A percentile compares a stretch with the other conserved stretches of the same genome.
phyloP scores from a whole-genome alignment of 2,888 invertebrate species.

The Zygothrica quintamaculata region DNA sequence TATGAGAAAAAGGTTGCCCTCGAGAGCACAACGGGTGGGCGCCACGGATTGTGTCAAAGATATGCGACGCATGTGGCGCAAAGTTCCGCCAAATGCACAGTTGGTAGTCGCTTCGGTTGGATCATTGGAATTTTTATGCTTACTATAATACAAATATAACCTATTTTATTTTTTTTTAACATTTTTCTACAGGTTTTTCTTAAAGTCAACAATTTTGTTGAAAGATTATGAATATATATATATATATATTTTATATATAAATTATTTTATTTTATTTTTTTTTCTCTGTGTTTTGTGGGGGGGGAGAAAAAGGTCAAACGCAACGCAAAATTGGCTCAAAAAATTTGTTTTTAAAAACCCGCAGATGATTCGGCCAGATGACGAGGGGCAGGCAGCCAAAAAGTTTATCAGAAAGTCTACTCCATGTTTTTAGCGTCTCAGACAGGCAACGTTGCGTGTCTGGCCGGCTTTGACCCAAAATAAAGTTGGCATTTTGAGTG shows the following conservation, averaged over 20 bases:
- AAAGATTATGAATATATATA: slow-evolving; percentile 14
- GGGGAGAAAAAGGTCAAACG: slow-evolving; percentile 75
- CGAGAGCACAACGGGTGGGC: slow-evolving; percentile 75
- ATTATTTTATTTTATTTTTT: no score
- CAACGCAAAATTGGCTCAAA: slow-evolving; percentile 71
- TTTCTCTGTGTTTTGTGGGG: slow-evolving; percentile 13
- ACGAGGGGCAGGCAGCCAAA: slow-evolving; percentile 13
- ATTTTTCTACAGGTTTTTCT: slow-evolving; percentile 60
- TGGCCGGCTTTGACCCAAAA: slow-evolving; percentile 78
- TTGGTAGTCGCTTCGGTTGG: slow-evolving; percentile 62
- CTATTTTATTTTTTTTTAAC: no score
- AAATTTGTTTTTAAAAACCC: slow-evolving; percentile 22
- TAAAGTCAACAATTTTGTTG: slow-evolving; percentile 36
- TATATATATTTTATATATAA: slow-evolving; percentile 30
- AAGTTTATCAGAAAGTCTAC: slow-evolving; percentile 57
- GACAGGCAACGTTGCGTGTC: slow-evolving; percentile 77
- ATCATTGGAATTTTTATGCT: slow-evolving; percentile 56
- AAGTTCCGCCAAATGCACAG: slow-evolving; percentile 80
- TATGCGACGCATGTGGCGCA: slow-evolving; percentile 78
- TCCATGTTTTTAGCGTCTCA: slow-evolving; percentile 35
- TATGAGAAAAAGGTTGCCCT: slow-evolving; percentile 76
- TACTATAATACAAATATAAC: slow-evolving; percentile 43
- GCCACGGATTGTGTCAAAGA: slow-evolving; percentile 80
- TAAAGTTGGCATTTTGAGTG: slow-evolving; percentile 81
- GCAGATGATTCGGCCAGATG: slow-evolving; percentile 7